Base-by-base conservation (phyloP, 2,888 invertebrate species). In the Oegoconia quadripuncta region DNA sequence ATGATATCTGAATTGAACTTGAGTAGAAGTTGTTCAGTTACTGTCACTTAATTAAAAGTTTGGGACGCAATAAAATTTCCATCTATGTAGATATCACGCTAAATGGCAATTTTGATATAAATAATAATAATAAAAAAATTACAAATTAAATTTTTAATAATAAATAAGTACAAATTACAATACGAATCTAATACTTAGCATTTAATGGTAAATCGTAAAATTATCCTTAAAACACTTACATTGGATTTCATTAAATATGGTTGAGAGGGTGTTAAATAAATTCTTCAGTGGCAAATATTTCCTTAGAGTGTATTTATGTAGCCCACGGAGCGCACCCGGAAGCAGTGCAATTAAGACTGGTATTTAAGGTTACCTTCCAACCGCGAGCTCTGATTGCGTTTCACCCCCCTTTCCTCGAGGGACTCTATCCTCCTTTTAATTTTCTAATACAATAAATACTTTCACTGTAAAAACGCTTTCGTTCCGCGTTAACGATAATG, bases 301-400 rank as follows among this genome's bases (percentile, higher is more conserved):
- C 78, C 73, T 74, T 64, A 65, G 61, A 74, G 68, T 70, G 70
- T 82, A 81, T 83, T 82, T 82, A 80, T 78, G 75, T 78, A 77
- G 72, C 67, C 53, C 60, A 62, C 57, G 60, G 59, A 60, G 66
- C 72, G 65, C 62, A 69, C 65, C 74, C 81, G 82, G 82, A 80
- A 82, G 80, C 78, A 66, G 82, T 84, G 81, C 86, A 86, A 87
- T 87, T 87, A 87, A 82, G 79, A 72, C 71, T 82, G 84, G 84
- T 81, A 87, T 87, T 87, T 86, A 86, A 86, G 82, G 83, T 75
- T 79, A 70, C 76, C 70, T 72, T 74, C 79, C 69, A 70, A 70
- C 71, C 77, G 74, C 73, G 71, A 74, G 68, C 78, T 70, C 78
- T 82, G 86, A 86, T 87, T 86, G 82, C 78, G 64, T 60, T 68